Evolutionary conservation across 1,140 invertebrate species (phyloP), one percentile per base, ranked within the genome.

Genomic region (Drosophila ananassae): DNA sequence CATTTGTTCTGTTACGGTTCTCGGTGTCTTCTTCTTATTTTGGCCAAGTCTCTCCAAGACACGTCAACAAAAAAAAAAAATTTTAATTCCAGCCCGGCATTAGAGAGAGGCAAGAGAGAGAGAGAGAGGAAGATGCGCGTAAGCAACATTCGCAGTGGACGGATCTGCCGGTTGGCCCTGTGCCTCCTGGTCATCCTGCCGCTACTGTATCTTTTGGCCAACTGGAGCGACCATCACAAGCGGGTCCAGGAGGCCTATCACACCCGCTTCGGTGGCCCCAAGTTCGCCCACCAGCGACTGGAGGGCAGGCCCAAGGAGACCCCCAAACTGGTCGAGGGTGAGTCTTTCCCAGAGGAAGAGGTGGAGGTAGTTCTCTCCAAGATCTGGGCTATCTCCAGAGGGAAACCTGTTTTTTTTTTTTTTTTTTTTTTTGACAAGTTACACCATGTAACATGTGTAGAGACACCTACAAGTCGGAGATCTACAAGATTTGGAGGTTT

Each of bases 141-240:
- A 13, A 91, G 87, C 54, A 91, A 90, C 63, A 76, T 92, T 51
- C 87, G 92, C 53, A 92, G 91, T 72, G 90, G 92, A 4, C 80
- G 92, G 58, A 83, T 93, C 48, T 90, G 92, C 62, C 84, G 92
- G 50, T 30, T 93, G 51, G 73, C 54, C 7, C 56, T 90, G 2
- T 85, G 84, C 28, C 63, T 90, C 22, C 56, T 87, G 51, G 79
- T 92, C 25, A 77, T 93, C 37, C 34, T 93, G 17, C 85, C 92
- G 47, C 61, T 93, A 17, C 59, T 93, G 9, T 93, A 93, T 72
- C 73, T 93, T 44, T 41, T 93, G 55, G 74, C 90, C 56, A 92
- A 92, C 44, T 92, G 91, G 81, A 85, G 90, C 9, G 91, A 91
- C 60, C 78, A 89, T 3, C 90, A 90, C 57, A 89, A 91, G 56